A percentile compares a stretch with the other conserved stretches of the same genome.
phyloP scores from a whole-genome alignment of 2,113 vertebrate genomes.

The Sarotherodon lohbergeri region DNA sequence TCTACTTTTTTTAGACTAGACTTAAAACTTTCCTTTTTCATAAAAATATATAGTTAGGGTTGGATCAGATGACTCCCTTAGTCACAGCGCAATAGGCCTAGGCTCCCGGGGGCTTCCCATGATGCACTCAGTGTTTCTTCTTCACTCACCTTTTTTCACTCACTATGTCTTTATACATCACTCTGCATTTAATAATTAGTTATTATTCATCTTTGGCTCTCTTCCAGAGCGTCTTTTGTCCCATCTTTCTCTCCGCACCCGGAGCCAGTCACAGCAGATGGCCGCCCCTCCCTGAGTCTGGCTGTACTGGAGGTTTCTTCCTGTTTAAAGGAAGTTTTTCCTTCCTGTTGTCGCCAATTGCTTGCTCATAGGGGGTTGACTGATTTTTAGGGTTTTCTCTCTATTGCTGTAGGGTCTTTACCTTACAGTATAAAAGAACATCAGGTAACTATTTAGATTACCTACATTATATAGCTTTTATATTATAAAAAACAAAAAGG shows the following conservation, averaged over 20 bases:
- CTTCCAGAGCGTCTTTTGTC: not conserved
- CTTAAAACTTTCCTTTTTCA: not conserved
- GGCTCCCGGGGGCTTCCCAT: not conserved
- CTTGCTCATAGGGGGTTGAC: not conserved
- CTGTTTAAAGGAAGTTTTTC: not conserved
- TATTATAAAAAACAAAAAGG: not conserved
- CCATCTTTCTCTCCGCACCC: not conserved
- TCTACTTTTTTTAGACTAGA: not conserved
- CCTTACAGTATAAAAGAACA: not conserved
- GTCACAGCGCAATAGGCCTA: not conserved
- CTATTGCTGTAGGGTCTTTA: not conserved
- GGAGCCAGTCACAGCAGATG: not conserved
- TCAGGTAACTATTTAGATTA: fast-evolving
- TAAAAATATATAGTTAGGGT: not conserved
- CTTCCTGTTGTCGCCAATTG: not conserved
- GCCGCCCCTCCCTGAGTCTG: not conserved
- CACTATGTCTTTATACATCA: not conserved
- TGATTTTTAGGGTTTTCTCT: not conserved
- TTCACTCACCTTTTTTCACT: not conserved
- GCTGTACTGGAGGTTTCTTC: not conserved
- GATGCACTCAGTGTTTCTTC: not conserved
- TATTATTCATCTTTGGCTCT: not conserved
- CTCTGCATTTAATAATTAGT: not conserved
- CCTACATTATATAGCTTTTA: not conserved
- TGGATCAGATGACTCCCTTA: not conserved